Conservation (phyloP, 64 coral and sea anemone genomes). For the Stichodactyla mertensii region DNA sequence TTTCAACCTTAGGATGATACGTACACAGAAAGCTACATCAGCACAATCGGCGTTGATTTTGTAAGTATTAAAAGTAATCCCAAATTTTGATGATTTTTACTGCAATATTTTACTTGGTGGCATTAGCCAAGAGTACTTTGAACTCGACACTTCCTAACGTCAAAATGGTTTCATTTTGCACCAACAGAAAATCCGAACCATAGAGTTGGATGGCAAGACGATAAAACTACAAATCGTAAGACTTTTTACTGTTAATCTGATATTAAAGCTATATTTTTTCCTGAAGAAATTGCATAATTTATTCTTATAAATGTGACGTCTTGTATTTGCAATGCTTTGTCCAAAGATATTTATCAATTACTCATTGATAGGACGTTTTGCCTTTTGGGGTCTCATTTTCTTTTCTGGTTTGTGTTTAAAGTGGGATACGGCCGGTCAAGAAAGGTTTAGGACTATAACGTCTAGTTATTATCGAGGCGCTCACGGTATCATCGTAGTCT, state of each 20-base stretch:
- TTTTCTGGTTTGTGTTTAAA: constrained; percentile 45
- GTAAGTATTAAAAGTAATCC: constrained; percentile 72
- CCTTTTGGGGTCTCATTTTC: constrained; percentile 1
- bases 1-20: constrained; percentile 81
- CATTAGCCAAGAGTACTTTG: constrained; percentile 20
- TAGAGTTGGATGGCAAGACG: constrained; percentile 99
- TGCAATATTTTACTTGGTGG: constrained; percentile 20
- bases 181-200: constrained; percentile 97
- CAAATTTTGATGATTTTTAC: constrained; percentile 28
- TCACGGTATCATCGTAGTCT: constrained; percentile 91
- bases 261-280: neutral
- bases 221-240: constrained; percentile 99
- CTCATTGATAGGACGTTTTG: neutral
- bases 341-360: constrained; percentile 30
- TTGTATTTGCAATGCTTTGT: constrained; percentile 1
- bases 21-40: constrained; percentile 99
- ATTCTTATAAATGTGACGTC: constrained; percentile 19
- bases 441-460: constrained; percentile 91
- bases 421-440: constrained; percentile 97
- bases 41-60: constrained; percentile 99
- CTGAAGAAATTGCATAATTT: constrained; percentile 26
- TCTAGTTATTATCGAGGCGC: constrained; percentile 93
- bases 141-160: constrained; percentile 7
- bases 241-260: neutral
- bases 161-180: constrained; percentile 22